Evolutionary conservation across 2,113 vertebrate genomes (phyloP).

Genomic region (Nymphicus hollandicus): DNA sequence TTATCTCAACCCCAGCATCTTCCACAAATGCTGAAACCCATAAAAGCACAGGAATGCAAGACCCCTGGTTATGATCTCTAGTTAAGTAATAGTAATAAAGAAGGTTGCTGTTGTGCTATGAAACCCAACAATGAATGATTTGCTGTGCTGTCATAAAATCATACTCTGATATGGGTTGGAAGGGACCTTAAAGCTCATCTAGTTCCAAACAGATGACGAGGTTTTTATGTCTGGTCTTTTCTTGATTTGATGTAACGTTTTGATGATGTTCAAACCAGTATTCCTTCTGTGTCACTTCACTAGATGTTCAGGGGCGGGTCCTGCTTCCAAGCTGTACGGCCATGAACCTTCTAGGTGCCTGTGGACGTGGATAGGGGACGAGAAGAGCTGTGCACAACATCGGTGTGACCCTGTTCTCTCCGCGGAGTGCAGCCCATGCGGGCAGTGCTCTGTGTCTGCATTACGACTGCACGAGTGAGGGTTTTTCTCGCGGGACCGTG

Average conservation of each 20-base stretch:
- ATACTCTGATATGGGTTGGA: background rate
- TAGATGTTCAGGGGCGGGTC: rapidly evolving
- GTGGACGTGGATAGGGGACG: rapidly evolving
- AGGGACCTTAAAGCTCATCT: background rate
- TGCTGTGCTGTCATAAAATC: background rate
- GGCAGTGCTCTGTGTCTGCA: background rate
- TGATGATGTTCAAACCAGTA: rapidly evolving
- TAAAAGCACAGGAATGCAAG: background rate
- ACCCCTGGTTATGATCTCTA: background rate
- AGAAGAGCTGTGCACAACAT: background rate
- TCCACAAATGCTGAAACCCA: background rate
- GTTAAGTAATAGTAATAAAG: background rate
- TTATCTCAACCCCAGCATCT: background rate
- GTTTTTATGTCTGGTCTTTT: background rate
- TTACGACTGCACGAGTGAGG: background rate
- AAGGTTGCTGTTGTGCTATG: background rate
- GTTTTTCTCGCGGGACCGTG: background rate
- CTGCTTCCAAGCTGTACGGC: rapidly evolving
- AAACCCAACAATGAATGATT: rapidly evolving
- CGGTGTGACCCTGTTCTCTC: background rate
- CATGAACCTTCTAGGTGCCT: rapidly evolving
- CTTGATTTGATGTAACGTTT: rapidly evolving
- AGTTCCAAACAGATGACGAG: background rate
- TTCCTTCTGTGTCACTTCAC: rapidly evolving
- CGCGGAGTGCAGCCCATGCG: background rate